Evolutionary conservation across 92 coral and sea anemone species (phyloP).

Genomic region (Nematostella vectensis): DNA sequence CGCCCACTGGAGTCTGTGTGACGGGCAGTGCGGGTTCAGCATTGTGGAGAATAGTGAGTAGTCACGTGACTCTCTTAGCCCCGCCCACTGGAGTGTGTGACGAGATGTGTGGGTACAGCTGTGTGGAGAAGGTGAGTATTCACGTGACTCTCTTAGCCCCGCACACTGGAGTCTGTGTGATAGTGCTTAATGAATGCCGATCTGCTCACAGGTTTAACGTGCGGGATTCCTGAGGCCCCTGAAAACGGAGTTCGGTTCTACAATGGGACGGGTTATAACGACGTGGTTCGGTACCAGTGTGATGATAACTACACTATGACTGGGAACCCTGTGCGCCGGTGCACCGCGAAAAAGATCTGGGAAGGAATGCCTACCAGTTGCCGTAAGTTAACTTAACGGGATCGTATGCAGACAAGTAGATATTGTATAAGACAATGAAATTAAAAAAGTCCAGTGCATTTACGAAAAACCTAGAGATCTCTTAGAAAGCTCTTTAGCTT

Average conservation of each 20-base stretch:
- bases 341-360: slow-evolving; percentile 66
- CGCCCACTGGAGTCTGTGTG: slow-evolving; percentile 49
- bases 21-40: slow-evolving; percentile 74
- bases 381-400: slow-evolving; percentile 50
- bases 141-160: no score
- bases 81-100: slow-evolving; percentile 3
- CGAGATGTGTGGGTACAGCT: no score
- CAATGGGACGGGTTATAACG: slow-evolving; percentile 47
- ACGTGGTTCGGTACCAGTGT: slow-evolving; percentile 42
- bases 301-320: slow-evolving; percentile 24
- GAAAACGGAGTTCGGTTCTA: slow-evolving; percentile 32
- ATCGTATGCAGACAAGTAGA: no score
- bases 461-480: no score
- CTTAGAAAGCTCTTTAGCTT: no score
- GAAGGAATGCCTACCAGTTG: slow-evolving; percentile 36
- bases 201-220: slow-evolving; percentile 44
- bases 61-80: no score
- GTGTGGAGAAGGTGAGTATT: no score
- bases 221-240: slow-evolving; percentile 24
- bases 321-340: slow-evolving; percentile 26
- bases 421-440: no score
- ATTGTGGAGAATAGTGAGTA: slow-evolving; percentile 60
- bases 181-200: no score
- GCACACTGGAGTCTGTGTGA: no score
- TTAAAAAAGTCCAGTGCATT: no score